These are phyloP conservation scores for Hydropotes inermis DNA, from an alignment of 2,113 vertebrate genomes.

Conservation along the genomic window DNA sequence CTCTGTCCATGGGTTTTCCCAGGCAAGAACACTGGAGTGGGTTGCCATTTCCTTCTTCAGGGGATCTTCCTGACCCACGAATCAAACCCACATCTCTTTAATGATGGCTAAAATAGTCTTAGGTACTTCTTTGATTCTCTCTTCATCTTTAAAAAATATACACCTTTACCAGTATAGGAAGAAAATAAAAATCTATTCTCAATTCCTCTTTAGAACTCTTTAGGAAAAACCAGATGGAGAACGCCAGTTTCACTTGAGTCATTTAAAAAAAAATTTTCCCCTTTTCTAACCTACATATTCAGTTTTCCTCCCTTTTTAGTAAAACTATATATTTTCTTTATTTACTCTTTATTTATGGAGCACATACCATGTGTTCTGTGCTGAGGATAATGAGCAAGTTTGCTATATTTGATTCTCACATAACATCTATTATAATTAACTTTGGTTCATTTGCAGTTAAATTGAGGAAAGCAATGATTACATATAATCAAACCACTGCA, in stretches of 20 bases:
- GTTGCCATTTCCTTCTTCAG: not conserved
- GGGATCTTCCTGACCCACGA: not conserved
- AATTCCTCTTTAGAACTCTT: not conserved
- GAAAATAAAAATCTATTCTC: not conserved
- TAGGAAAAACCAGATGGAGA: constrained; percentile 11
- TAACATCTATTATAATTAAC: constrained; percentile 6
- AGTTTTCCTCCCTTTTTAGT: not conserved
- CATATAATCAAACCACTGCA: not conserved
- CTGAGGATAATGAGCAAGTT: not conserved
- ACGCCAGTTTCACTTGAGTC: not conserved
- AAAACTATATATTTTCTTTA: constrained; percentile 24
- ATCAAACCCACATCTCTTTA: not conserved
- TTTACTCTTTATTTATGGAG: constrained; percentile 24
- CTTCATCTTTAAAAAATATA: not conserved
- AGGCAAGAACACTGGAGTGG: not conserved
- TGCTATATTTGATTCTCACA: not conserved
- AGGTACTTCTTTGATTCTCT: not conserved
- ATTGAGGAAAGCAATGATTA: not conserved
- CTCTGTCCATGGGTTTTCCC: not conserved
- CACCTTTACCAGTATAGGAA: not conserved
- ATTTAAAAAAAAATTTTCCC: not conserved
- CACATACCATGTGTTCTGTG: not conserved
- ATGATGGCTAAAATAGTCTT: not conserved
- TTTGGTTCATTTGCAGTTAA: not conserved
- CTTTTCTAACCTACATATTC: not conserved